phyloP scores from a whole-genome alignment of 2,888 invertebrate species.

The Philaethria dido region DNA sequence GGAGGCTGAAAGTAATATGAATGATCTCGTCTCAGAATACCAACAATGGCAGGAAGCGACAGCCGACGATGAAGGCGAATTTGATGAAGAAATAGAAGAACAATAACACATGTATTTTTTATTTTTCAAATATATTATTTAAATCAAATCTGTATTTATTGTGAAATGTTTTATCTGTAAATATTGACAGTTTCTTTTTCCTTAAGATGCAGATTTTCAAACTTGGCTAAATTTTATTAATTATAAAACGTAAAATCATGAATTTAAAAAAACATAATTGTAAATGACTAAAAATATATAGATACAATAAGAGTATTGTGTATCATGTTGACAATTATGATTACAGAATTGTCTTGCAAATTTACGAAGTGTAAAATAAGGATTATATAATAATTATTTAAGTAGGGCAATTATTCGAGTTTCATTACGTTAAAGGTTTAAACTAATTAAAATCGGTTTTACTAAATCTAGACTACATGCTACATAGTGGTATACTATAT shows the following conservation, averaged over 20 bases:
- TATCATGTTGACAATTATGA: neutral
- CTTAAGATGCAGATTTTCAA: neutral
- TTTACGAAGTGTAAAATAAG: neutral
- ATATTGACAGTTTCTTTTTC: neutral
- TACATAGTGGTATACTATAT: neutral
- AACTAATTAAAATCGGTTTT: neutral
- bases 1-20: conserved; percentile 97
- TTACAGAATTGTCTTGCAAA: neutral
- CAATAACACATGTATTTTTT: conserved; percentile 3
- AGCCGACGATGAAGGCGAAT: conserved; percentile 26
- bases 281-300: no score
- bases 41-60: conserved; percentile 28
- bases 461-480: neutral
- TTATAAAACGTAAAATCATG: no score
- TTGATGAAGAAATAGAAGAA: conserved; percentile 29
- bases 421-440: neutral
- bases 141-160: neutral
- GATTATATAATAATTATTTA: neutral
- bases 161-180: neutral
- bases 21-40: conserved; percentile 53
- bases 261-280: no score
- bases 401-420: neutral
- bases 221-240: no score
- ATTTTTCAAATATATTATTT: neutral
- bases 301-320: no score